phyloP scores from a whole-genome alignment of 2,113 vertebrate genomes.

The Pungitius pungitius region DNA sequence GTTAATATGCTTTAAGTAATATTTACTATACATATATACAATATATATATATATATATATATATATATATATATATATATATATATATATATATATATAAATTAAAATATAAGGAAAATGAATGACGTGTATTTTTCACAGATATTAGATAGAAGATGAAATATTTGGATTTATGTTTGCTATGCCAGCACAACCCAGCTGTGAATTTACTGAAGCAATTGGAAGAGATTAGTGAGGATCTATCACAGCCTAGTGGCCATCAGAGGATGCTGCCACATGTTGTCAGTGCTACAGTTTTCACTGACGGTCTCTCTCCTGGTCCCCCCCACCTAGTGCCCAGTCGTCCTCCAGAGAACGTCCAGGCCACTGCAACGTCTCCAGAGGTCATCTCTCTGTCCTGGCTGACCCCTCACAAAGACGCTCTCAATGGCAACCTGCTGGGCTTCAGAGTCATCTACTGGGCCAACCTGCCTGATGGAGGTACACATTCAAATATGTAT shows the following conservation, averaged over 20 bases:
- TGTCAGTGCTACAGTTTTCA: not conserved
- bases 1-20: too few species aligned
- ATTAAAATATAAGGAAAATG: not conserved
- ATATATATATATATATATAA: not conserved
- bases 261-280: conserved; percentile 19
- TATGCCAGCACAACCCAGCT: not conserved
- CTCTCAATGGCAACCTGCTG: conserved; percentile 95
- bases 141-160: not conserved
- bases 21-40: too few species aligned
- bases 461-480: conserved; percentile 98
- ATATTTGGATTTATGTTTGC: not conserved
- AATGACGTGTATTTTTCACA: not conserved
- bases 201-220: not conserved
- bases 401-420: conserved; percentile 92
- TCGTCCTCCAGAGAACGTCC: conserved; percentile 94
- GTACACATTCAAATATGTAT: conserved; percentile 69
- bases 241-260: conserved; percentile 69
- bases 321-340: conserved; percentile 87
- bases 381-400: conserved; percentile 97
- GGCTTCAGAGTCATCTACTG: conserved; percentile 98
- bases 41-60: too few species aligned
- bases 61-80: too few species aligned
- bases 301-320: not conserved
- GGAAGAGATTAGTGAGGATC: conserved; percentile 33
- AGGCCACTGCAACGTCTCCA: conserved; percentile 91